Percentiles rank a stretch among this genome's conserved stretches.
Conservation (phyloP, 2,888 invertebrate genomes). For the Halictus quadricinctus region DNA sequence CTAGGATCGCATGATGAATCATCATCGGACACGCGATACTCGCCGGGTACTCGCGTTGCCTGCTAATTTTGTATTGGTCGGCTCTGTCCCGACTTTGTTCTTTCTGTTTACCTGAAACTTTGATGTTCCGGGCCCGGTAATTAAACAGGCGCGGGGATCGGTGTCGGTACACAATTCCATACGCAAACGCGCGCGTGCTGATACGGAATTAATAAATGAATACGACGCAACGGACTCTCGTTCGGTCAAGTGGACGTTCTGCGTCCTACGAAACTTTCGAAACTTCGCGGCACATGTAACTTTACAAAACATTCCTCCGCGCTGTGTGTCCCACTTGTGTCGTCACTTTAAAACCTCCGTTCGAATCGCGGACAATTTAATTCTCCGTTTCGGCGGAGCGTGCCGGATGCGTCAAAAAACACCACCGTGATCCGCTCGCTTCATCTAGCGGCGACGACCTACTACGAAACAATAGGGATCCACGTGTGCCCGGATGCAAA, state of each 20-base stretch:
- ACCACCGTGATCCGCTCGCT: neutral
- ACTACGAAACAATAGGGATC: neutral
- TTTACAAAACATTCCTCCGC: no score
- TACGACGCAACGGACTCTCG: neutral
- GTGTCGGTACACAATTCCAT: neutral
- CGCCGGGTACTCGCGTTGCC: slow-evolving; percentile 11
- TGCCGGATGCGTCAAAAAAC: neutral
- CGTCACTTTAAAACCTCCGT: neutral
- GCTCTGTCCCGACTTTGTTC: neutral
- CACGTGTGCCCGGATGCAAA: neutral
- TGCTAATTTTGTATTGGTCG: slow-evolving; percentile 31
- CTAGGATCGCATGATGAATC: slow-evolving; percentile 46
- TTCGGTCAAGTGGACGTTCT: neutral
- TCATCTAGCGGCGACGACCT: neutral
- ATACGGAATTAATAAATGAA: neutral
- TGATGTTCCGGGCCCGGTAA: neutral
- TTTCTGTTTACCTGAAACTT: slow-evolving; percentile 8
- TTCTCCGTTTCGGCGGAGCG: neutral
- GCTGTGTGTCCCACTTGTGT: neutral
- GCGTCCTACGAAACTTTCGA: neutral
- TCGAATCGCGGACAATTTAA: neutral
- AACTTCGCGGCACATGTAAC: neutral
- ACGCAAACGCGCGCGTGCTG: neutral
- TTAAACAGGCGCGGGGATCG: neutral
- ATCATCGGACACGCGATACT: slow-evolving; percentile 42